A percentile compares a stretch with the other conserved stretches of the same genome.
These are phyloP conservation scores for Ormyrus nitidulus DNA, from an alignment of 2,888 invertebrate genomes.

Conservation along the genomic window DNA sequence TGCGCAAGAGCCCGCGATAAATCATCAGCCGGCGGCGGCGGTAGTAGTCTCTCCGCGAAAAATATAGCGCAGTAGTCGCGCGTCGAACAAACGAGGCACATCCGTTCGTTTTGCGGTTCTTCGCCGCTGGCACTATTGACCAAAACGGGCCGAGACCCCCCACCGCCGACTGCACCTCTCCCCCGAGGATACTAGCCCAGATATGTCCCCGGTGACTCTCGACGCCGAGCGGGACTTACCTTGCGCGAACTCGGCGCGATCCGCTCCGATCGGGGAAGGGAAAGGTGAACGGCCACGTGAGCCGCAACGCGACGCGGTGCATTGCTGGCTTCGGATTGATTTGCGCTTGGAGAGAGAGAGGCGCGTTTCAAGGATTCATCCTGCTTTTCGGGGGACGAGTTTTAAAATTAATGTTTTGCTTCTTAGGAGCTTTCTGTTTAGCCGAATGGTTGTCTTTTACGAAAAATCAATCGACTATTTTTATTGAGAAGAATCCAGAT, in stretches of 20 bases:
- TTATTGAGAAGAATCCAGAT: too few species aligned
- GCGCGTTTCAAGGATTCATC: too few species aligned
- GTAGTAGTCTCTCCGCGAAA: not conserved
- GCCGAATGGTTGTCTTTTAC: too few species aligned
- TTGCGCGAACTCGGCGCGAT: not conserved
- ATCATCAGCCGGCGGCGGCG: not conserved
- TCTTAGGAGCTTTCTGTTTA: too few species aligned
- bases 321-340: not conserved
- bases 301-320: not conserved
- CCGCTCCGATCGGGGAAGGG: not conserved
- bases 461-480: too few species aligned
- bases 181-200: conserved; percentile 63
- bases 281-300: conserved; percentile 39
- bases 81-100: conserved; percentile 62
- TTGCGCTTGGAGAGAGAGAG: too few species aligned
- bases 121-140: conserved; percentile 62
- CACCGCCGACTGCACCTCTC: conserved; percentile 10
- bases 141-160: conserved; percentile 68
- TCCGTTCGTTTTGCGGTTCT: conserved; percentile 62
- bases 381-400: too few species aligned
- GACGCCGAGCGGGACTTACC: conserved; percentile 2
- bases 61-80: conserved; percentile 20
- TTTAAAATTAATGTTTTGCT: too few species aligned
- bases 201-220: conserved; percentile 35
- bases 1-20: too few species aligned